phyloP scores from a whole-genome alignment of 2,797 vertebrate species.

The Anableps anableps region DNA sequence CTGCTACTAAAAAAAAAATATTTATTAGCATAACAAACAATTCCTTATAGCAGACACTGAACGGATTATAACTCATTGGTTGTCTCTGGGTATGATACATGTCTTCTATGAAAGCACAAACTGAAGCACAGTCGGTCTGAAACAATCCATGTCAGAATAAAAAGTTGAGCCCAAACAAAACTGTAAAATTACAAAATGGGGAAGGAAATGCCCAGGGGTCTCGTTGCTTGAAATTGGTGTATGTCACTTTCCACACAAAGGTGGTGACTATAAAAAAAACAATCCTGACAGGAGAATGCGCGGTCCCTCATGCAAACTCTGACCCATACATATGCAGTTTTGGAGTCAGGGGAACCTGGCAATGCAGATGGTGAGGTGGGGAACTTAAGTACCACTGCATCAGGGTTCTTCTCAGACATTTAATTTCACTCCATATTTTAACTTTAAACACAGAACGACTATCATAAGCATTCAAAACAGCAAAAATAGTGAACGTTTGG shows the following conservation, averaged over 20 bases:
- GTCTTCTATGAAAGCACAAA: no score
- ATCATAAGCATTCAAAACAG: neutral
- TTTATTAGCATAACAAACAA: neutral
- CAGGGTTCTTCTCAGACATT: no score
- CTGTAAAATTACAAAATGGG: neutral
- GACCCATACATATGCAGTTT: neutral
- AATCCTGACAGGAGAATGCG: no score
- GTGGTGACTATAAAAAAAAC: neutral
- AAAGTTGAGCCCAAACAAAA: neutral
- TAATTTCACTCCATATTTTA: no score
- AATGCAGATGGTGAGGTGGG: no score
- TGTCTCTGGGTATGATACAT: neutral
- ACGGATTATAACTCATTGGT: neutral
- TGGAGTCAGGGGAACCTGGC: neutral
- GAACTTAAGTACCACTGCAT: no score
- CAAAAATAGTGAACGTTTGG: neutral
- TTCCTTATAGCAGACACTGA: neutral
- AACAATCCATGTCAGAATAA: conserved; percentile 1
- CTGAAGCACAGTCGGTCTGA: neutral
- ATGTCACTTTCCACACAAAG: neutral
- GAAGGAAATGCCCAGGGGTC: neutral
- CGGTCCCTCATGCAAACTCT: neutral
- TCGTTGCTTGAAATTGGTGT: neutral
- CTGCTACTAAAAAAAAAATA: neutral
- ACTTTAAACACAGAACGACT: no score